Conservation (phyloP, 1,140 invertebrate genomes). For the Sitobion miscanthi region DNA sequence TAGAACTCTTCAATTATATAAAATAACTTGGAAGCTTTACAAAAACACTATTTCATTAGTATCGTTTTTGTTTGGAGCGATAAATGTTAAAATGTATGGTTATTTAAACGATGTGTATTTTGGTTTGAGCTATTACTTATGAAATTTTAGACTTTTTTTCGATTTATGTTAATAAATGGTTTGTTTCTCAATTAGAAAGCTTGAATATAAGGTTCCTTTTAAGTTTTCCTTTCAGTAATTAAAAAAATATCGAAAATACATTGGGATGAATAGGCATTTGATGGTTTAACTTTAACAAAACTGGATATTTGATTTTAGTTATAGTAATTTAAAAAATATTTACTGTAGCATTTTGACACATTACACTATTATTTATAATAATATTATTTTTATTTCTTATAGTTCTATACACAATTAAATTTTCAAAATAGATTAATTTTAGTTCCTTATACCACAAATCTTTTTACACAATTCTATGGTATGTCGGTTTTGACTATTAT, state of each 20-base stretch:
- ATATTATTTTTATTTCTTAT: neutral
- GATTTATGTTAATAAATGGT: neutral
- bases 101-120: neutral
- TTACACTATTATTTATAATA: neutral
- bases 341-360: neutral
- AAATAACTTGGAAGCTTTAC: constrained; percentile 28
- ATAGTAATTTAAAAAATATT: neutral
- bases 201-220: neutral
- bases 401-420: neutral
- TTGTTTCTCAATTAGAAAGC: neutral
- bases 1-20: neutral
- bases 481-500: neutral
- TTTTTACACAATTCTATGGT: neutral
- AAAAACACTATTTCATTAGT: constrained; percentile 45
- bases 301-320: neutral
- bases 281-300: neutral
- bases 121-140: neutral
- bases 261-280: neutral
- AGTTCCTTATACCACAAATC: neutral
- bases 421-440: neutral
- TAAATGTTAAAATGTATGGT: neutral
- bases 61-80: neutral
- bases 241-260: neutral
- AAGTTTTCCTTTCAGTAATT: neutral
- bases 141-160: neutral